These are phyloP conservation scores for Actinostola sp. DNA, from an alignment of 92 coral and sea anemone species.

Conservation along the genomic window DNA sequence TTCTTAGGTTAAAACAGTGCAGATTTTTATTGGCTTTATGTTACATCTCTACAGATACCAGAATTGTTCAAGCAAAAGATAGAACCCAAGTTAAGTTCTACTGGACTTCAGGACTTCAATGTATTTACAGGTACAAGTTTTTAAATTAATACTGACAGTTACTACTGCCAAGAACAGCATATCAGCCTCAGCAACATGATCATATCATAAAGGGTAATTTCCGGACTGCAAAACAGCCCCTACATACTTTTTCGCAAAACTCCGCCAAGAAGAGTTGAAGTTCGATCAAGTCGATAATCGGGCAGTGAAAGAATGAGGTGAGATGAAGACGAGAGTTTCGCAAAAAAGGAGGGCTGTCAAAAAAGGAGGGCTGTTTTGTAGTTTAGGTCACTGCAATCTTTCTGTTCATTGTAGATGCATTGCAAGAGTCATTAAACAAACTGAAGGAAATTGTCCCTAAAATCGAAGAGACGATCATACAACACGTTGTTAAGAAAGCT, in stretches of 20 bases:
- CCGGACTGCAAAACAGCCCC: too few relatives aligned
- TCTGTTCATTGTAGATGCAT: conserved; percentile 60
- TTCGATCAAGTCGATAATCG: too few relatives aligned
- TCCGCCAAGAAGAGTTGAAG: too few relatives aligned
- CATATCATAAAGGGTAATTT: too few relatives aligned
- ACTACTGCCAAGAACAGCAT: too few relatives aligned
- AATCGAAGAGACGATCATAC: conserved; percentile 74
- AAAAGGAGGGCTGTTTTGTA: too few relatives aligned
- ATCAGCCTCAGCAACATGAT: too few relatives aligned
- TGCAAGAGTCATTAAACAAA: conserved; percentile 66
- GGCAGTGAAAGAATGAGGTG: too few relatives aligned
- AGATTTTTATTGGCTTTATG: background rate
- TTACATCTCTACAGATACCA: conserved; percentile 55
- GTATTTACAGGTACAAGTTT: conserved; percentile 64
- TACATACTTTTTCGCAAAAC: too few relatives aligned
- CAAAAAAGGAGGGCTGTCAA: too few relatives aligned
- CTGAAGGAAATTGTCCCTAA: conserved; percentile 68
- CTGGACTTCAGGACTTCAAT: conserved; percentile 72
- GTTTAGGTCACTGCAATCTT: too few relatives aligned
- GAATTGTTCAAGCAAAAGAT: conserved; percentile 67
- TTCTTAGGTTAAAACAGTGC: background rate
- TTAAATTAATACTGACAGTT: background rate
- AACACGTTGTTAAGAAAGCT: conserved; percentile 78
- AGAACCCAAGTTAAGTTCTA: conserved; percentile 64
- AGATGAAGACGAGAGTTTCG: too few relatives aligned